Evolutionary conservation across 2,797 vertebrate species (phyloP), one percentile per base, ranked within the genome.

Genomic region (Sciaenops ocellatus): DNA sequence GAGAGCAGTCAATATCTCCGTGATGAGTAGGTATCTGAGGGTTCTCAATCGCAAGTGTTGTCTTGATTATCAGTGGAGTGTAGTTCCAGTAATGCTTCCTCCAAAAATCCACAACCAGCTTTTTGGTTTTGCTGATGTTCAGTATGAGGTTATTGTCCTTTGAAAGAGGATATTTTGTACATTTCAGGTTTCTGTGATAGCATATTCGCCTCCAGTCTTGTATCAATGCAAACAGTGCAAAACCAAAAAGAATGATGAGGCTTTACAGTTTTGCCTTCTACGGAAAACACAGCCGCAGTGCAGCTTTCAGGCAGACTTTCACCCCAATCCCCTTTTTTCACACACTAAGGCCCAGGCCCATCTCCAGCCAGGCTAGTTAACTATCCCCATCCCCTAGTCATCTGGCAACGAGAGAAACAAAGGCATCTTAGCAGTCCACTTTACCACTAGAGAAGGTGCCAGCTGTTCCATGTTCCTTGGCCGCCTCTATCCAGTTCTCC

Each of bases 391-490:
- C 48, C 20, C 20, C 5, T 50, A 50, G 47, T 50, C 20, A 10
- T 8, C 48, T 50, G 48, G 48, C 48, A n/a, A 20, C 3, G 18
- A 9, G 8, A 9, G 20, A 20, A 48, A 50, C 8, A 8, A 20
- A 50, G 3, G 8, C 48, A 10, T 51, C 50, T 51, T 51, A 51
- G n/a, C n/a, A 22, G 50, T 22, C n/a, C n/a, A 51, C 50, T 51
- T n/a, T 10, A 22, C 10, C 22, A n/a, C 10, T 51, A 12, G 50
- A 51, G 20, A 12, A 22, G n/a, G n/a, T 51, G 50, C 50, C 50
- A 51, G 50, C 50, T 22, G n/a, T 51, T 51, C 50, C 50, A n/a
- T 51, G 50, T 51, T 51, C 50, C n/a, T n/a, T 51, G 50, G n/a
- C 50, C 4, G 9, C n/a, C 4, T 22, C n/a, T 22, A n/a, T 51